Evolutionary conservation across 1,140 invertebrate genomes (phyloP).

Genomic region (Cotesia vestalis): DNA sequence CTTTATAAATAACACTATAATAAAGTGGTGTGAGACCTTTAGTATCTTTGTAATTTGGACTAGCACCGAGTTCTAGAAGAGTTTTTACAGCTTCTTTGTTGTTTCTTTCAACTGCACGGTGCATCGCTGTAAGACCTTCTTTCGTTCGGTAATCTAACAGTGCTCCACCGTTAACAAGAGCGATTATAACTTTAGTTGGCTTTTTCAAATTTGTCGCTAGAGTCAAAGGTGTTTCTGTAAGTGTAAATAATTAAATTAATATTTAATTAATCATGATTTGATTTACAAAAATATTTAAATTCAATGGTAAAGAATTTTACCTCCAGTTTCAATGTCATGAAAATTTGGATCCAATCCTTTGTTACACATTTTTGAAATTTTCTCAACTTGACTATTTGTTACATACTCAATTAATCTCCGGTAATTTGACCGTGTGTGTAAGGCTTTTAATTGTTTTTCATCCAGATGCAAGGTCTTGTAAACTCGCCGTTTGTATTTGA

Average conservation of each 20-base stretch:
- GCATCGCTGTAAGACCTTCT: conserved; percentile 92
- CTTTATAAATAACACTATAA: conserved; percentile 87
- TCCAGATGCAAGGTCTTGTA: conserved; percentile 98
- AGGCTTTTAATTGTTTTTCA: conserved; percentile 93
- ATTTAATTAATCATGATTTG: background rate
- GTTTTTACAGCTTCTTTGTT: conserved; percentile 90
- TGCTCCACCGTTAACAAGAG: conserved; percentile 97
- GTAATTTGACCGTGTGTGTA: conserved; percentile 93
- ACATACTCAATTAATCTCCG: conserved; percentile 94
- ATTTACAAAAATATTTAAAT: background rate
- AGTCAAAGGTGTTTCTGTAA: conserved; percentile 90
- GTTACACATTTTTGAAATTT: conserved; percentile 94
- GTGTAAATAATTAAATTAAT: conserved; percentile 45
- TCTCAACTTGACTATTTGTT: conserved; percentile 89
- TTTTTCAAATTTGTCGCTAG: conserved; percentile 86
- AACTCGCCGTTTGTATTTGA: conserved; percentile 96
- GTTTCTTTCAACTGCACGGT: conserved; percentile 86
- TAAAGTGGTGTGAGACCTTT: conserved; percentile 95
- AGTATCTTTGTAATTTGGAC: conserved; percentile 95
- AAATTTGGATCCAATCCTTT: conserved; percentile 99
- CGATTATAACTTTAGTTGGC: conserved; percentile 88
- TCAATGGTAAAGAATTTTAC: conserved; percentile 65
- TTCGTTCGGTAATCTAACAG: conserved; percentile 95
- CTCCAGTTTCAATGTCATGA: conserved; percentile 91
- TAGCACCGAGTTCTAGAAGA: conserved; percentile 91